Conservation (phyloP, 2,888 invertebrate species). For the Sesamia inferens region DNA sequence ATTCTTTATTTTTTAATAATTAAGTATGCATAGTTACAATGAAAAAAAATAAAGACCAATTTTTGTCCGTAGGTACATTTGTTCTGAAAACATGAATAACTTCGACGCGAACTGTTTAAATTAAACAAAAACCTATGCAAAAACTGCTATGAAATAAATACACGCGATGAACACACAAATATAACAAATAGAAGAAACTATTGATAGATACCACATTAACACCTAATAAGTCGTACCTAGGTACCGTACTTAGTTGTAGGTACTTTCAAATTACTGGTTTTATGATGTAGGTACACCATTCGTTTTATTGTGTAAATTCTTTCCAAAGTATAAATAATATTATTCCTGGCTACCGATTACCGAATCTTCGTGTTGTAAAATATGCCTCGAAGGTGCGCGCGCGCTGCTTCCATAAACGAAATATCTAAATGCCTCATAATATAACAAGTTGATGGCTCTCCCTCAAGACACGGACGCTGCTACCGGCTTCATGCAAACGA, state of each 20-base stretch:
- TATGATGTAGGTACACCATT: slow-evolving; percentile 8
- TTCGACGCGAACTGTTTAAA: background rate
- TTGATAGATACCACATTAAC: slow-evolving; percentile 8
- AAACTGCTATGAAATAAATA: background rate
- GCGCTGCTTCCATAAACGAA: slow-evolving; percentile 59
- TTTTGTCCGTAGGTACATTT: background rate
- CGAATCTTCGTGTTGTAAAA: slow-evolving; percentile 73
- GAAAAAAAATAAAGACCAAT: too few species aligned
- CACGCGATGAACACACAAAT: background rate
- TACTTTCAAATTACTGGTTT: slow-evolving; percentile 3
- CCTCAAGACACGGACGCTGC: slow-evolving; percentile 80
- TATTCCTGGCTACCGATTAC: slow-evolving; percentile 59
- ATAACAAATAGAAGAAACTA: background rate
- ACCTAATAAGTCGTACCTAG: too few species aligned
- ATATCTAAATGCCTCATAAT: slow-evolving; percentile 45
- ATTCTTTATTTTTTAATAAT: too few species aligned
- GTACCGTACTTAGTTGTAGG: background rate
- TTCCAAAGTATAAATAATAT: slow-evolving; percentile 23
- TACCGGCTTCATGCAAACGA: slow-evolving; percentile 81
- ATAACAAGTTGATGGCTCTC: slow-evolving; percentile 46
- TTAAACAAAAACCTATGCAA: background rate
- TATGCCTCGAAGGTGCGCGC: slow-evolving; percentile 69
- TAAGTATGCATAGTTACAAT: too few species aligned
- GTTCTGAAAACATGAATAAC: background rate
- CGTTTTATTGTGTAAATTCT: slow-evolving; percentile 29